Evolutionary conservation across 2,113 vertebrate species (phyloP).

Genomic region (Tichodroma muraria): DNA sequence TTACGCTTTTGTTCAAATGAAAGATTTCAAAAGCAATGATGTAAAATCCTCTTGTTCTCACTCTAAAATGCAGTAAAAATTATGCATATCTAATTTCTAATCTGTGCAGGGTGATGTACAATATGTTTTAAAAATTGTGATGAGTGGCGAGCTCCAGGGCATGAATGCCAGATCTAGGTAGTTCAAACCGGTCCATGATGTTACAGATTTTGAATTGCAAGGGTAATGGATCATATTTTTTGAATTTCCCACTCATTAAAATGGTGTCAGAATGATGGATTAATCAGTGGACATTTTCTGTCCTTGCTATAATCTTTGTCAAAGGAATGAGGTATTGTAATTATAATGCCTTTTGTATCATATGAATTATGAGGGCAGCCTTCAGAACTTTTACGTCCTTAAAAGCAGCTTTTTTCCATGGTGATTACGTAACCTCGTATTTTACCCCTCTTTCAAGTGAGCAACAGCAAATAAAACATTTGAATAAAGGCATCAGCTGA

Average conservation of each 20-base stretch:
- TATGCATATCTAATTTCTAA: not conserved
- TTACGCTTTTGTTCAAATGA: slow-evolving; percentile 28
- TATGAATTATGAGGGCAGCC: slow-evolving; percentile 26
- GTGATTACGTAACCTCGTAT: not conserved
- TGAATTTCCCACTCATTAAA: slow-evolving; percentile 74
- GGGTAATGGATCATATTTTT: slow-evolving; percentile 69
- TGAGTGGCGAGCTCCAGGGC: not conserved
- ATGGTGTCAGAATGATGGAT: slow-evolving; percentile 72
- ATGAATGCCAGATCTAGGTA: not conserved
- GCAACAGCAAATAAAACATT: not conserved
- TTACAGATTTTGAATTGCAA: slow-evolving; percentile 58
- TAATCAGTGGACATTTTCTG: slow-evolving; percentile 72
- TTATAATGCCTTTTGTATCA: slow-evolving; percentile 48
- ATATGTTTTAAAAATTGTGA: not conserved
- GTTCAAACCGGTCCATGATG: slow-evolving; percentile 16
- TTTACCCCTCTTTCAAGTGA: not conserved
- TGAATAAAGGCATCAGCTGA: not conserved
- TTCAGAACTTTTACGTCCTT: not conserved
- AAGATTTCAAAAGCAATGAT: not conserved
- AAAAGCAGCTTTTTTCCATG: not conserved
- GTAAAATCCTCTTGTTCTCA: not conserved
- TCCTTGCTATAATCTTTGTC: slow-evolving; percentile 67
- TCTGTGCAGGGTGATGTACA: not conserved
- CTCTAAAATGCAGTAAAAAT: not conserved
- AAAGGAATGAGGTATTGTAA: slow-evolving; percentile 50